Evolutionary conservation across 2,113 vertebrate species (phyloP).

Genomic region (Protobothrops mucrosquamatus): DNA sequence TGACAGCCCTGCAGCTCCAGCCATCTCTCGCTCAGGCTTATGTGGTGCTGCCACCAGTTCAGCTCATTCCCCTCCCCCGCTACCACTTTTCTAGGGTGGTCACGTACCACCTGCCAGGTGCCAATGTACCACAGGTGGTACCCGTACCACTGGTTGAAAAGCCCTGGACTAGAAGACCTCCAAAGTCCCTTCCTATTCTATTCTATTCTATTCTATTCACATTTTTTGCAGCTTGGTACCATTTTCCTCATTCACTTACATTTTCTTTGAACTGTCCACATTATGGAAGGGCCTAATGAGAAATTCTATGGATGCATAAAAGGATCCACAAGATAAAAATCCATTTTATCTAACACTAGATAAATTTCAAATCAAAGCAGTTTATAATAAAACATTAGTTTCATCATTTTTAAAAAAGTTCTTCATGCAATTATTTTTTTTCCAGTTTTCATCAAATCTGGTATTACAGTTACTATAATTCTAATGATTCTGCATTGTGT

Average conservation of each 20-base stretch:
- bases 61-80: no score
- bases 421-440: not conserved
- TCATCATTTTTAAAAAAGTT: not conserved
- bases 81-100: no score
- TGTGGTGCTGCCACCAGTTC: no score
- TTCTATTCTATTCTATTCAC: no score
- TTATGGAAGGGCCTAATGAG: not conserved
- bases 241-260: not conserved
- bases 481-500: not conserved
- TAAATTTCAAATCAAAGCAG: not conserved
- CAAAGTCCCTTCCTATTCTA: no score
- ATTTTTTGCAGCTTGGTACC: not conserved
- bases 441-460: not conserved
- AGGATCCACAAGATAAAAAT: not conserved
- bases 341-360: not conserved
- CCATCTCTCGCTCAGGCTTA: no score
- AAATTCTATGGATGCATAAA: not conserved
- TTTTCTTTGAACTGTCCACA: no score
- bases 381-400: not conserved
- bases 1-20: no score
- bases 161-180: no score
- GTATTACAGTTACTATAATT: not conserved
- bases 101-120: no score
- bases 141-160: no score
- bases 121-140: no score